Base-by-base conservation (phyloP, 2,113 vertebrate genomes). In the Mormyrus lacerda region DNA sequence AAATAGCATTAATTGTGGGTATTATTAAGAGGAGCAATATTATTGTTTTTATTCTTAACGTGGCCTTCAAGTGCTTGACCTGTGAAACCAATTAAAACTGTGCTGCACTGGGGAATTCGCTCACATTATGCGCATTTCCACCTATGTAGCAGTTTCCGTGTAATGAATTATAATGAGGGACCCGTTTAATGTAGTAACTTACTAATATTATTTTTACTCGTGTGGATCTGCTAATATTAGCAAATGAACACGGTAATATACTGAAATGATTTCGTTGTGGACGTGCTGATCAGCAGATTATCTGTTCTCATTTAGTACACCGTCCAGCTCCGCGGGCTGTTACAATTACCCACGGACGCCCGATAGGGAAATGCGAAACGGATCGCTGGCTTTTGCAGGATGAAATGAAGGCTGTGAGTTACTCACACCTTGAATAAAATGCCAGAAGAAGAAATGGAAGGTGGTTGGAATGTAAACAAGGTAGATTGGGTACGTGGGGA, bases 1-100 rank as follows among this genome's bases (percentile, higher is more conserved):
- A 79, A 79, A 79, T 79, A 79, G 73, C 73, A 79, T 42, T 79
- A 79, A 42, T 79, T 79, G 42, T 42, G 35, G 17, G 31, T 79
- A 79, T 42, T 79, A 79, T 79, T 79, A 79, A 79, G 73, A 79
- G 73, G 73, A 39, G 73, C 35, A 79, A 79, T 79, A 79, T 79
- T 79, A 39, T 79, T 79, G 73, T 79, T 79, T 79, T 79, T 42
- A 39, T 79, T 42, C 17, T 79, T 42, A 79, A 19, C 35, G 35
- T 79, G 73, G 42, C 73, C 73, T 79, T 79, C 42, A 42, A 42
- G 73, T 79, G 73, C 73, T 79, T 79, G 73, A 79, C 73, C 73
- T 79, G 73, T 79, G 73, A 42, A 79, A 79, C 73, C 73, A 79
- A 79, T 79, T 79, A 79, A 79, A 79, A 79, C 73, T 39, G 35